Base-by-base conservation (phyloP, 2,113 vertebrate genomes). In the Carollia perspicillata region DNA sequence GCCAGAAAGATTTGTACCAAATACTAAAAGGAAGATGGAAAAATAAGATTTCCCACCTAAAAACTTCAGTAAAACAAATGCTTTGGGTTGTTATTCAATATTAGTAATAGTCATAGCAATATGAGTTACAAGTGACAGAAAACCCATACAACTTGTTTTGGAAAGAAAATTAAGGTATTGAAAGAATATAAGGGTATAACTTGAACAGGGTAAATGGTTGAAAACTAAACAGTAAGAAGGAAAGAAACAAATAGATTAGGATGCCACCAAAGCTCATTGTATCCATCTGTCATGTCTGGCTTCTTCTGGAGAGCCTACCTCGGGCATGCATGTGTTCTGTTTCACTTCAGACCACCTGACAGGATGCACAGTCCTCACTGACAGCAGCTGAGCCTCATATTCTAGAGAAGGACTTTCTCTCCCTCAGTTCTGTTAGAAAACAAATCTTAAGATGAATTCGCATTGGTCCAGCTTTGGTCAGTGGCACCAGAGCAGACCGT, bases 101-200 rank as follows among this genome's bases (percentile, higher is more conserved):
- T 30, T 9, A 72, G 35, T 83, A 63, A 84, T 69, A 69, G n/a
- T 33, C 58, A 86, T 10, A 74, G 8, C 35, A 49, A 84, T 89
- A 30, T 65, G 88, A 89, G 42, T 49, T 69, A 4, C 65, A 89
- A 51, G 33, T 44, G 35, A 91, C 37, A 69, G 60, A 89, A 95
- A 63, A 74, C 78, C 58, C 69, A 58, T 53, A 77, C 37, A 58
- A 58, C 14, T 80, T 55, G 0, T 80, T 96, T 80, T 12, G 20
- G 23, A 18, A 91, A 69, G 65, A 91, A 90, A 40, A 28, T 13
- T 71, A 95, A 84, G 84, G 63, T 63, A 80, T 49, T 68, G 69
- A 26, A 87, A 55, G 65, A 90, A 74, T 81, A 65, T 47, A 37
- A 69, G 6, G 8, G 2, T 72, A 74, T 78, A 9, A 74, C 20